Base-by-base conservation (phyloP, 2,888 invertebrate species). In the Brachynemurus nebulosus region DNA sequence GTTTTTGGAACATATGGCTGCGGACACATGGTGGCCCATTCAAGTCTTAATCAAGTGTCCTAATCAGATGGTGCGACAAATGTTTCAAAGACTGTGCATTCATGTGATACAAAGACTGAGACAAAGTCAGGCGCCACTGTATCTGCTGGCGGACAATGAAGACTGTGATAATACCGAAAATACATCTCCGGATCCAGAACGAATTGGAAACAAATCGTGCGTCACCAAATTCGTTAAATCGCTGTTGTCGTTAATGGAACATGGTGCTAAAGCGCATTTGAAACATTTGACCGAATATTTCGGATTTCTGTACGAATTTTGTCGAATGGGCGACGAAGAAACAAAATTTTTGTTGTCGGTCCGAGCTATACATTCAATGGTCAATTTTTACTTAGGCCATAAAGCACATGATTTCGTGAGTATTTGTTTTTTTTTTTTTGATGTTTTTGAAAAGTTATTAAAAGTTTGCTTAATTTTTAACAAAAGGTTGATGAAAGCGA, bases 11-110 rank as follows among this genome's bases (percentile, higher is more conserved):
- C 86, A 89, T 59, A 92, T 93, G 91, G 86, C 91, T 1, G 76
- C 82, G 48, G 86, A 91, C 59, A 89, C 90, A 37, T 91, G 91
- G 86, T 95, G 93, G 92, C 91, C 92, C 4, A 85, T 92, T 58
- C 88, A 89, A 69, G 75, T 76, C 51, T 72, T 95, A 59, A 83
- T 95, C 61, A 91, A 91, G 65, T 95, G 95, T 65, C 92, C 93
- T 23, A 93, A 91, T 71, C 92, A 93, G 66, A 91, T 92, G 81
- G 92, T 93, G 47, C 75, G 92, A 52, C 92, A 92, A 69, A 92
- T 95, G 90, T 93, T 93, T 69, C 92, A 92, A 66, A 76, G 93
- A 57, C 74, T 95, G 55, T 86, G 91, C 59, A 88, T 93, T 63
- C 93, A 93, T 64, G 93, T 93, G 50, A 90, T 95, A 65, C 88